Conservation (phyloP, 1,140 invertebrate species). For the Drosophila persimilis region DNA sequence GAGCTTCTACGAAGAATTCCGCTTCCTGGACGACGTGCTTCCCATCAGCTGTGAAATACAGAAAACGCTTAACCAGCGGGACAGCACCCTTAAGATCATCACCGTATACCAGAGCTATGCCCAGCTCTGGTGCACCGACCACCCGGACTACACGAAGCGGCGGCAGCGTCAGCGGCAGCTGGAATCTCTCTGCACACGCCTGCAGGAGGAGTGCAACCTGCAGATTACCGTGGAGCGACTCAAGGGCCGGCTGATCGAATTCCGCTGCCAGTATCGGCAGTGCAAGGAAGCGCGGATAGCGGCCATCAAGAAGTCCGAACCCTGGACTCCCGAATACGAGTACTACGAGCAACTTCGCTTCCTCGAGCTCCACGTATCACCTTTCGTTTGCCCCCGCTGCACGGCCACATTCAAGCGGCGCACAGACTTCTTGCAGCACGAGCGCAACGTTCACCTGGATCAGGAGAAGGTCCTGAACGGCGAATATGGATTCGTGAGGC, state of each 20-base stretch:
- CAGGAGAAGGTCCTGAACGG: conserved; percentile 27
- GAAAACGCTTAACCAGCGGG: conserved; percentile 55
- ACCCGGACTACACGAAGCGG: conserved; percentile 72
- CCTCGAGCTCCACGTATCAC: conserved; percentile 66
- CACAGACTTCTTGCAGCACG: conserved; percentile 54
- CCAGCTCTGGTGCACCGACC: conserved; percentile 68
- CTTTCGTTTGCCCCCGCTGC: conserved; percentile 60
- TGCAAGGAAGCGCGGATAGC: conserved; percentile 58
- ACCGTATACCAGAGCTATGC: conserved; percentile 61
- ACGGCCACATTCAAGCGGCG: conserved; percentile 54
- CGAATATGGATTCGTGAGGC: conserved; percentile 4
- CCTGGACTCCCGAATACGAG: conserved; percentile 57
- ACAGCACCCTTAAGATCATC: conserved; percentile 73
- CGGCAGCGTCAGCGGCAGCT: conserved; percentile 55
- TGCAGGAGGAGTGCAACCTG: conserved; percentile 69
- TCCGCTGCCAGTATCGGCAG: conserved; percentile 67
- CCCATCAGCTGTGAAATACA: conserved; percentile 60
- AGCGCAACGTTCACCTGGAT: conserved; percentile 59
- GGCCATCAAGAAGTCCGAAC: conserved; percentile 27
- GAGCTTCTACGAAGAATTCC: conserved; percentile 65
- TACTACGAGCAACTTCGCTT: conserved; percentile 63
- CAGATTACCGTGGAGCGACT: conserved; percentile 65
- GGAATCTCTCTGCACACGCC: conserved; percentile 55
- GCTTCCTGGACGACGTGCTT: conserved; percentile 68
- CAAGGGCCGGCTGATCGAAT: conserved; percentile 67